These are phyloP conservation scores for Elanus axillaris DNA, from an alignment of 2,113 vertebrate species.

Conservation along the genomic window DNA sequence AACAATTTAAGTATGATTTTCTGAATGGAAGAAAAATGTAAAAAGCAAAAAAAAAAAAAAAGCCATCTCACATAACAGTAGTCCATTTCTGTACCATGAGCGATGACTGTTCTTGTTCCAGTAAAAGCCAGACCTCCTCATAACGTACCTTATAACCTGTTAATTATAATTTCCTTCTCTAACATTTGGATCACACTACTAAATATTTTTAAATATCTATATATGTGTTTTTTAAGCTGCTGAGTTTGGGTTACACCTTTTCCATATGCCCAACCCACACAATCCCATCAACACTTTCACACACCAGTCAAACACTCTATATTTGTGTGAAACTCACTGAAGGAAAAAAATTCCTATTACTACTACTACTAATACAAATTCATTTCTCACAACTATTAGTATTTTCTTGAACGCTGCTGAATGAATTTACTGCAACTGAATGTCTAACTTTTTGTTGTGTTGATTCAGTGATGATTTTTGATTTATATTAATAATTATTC, in stretches of 20 bases:
- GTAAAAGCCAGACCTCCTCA: slow-evolving; percentile 24
- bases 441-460: background rate
- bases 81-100: background rate
- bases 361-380: slow-evolving; percentile 67
- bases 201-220: slow-evolving; percentile 63
- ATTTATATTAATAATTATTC: slow-evolving; percentile 22
- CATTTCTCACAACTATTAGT: slow-evolving; percentile 58
- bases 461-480: slow-evolving; percentile 20
- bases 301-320: slow-evolving; percentile 67
- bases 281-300: slow-evolving; percentile 66
- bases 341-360: slow-evolving; percentile 56
- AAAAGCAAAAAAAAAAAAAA: background rate
- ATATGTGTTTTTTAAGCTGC: slow-evolving; percentile 68
- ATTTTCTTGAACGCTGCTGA: slow-evolving; percentile 6
- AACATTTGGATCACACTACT: slow-evolving; percentile 53
- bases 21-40: background rate
- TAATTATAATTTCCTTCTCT: slow-evolving; percentile 64
- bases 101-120: background rate
- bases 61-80: background rate
- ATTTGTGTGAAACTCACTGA: slow-evolving; percentile 66
- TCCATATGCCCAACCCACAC: slow-evolving; percentile 61
- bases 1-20: background rate
- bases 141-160: slow-evolving; percentile 61
- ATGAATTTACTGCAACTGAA: slow-evolving; percentile 15
- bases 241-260: slow-evolving; percentile 67